These are phyloP conservation scores for Potamilus streckersoni DNA, from an alignment of 1,140 invertebrate species.

Conservation along the genomic window DNA sequence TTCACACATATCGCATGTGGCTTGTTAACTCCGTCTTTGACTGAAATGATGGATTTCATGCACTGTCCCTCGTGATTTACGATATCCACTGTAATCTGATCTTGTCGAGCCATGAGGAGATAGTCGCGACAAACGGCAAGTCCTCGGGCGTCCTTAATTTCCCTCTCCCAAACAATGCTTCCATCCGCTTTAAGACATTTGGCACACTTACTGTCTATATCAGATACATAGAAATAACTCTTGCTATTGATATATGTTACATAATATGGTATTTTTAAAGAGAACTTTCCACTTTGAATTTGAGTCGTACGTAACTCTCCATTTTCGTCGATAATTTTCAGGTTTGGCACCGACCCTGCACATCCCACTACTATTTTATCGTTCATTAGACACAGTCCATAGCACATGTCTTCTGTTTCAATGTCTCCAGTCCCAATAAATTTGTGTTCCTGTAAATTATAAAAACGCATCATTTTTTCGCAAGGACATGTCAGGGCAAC, in stretches of 20 bases:
- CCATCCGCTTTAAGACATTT: constrained; percentile 13
- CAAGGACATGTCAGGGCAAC: constrained; percentile 13
- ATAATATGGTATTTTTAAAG: constrained; percentile 9
- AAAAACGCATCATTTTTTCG: neutral
- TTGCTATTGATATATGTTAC: constrained; percentile 1
- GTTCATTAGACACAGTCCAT: constrained; percentile 9
- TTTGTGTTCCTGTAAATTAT: neutral
- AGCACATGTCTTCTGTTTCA: constrained; percentile 9
- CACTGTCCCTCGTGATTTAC: constrained; percentile 5
- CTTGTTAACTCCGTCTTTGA: constrained; percentile 12
- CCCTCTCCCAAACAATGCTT: constrained; percentile 16
- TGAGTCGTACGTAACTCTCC: neutral
- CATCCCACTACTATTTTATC: constrained; percentile 13
- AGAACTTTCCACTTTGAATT: neutral
- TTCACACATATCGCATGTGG: constrained; percentile 6
- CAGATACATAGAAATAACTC: constrained; percentile 4
- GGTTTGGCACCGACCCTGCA: neutral
- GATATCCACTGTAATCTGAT: constrained; percentile 16
- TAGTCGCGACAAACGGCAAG: constrained; percentile 5
- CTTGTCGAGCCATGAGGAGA: constrained; percentile 8
- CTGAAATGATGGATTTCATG: constrained; percentile 12
- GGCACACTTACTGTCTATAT: constrained; percentile 4
- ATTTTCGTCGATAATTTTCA: neutral
- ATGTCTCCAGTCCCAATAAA: neutral
- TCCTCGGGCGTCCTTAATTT: constrained; percentile 4